Percentiles rank a stretch among this genome's conserved stretches.
Conservation (phyloP, 2,797 vertebrate genomes). For the Macropodus opercularis region DNA sequence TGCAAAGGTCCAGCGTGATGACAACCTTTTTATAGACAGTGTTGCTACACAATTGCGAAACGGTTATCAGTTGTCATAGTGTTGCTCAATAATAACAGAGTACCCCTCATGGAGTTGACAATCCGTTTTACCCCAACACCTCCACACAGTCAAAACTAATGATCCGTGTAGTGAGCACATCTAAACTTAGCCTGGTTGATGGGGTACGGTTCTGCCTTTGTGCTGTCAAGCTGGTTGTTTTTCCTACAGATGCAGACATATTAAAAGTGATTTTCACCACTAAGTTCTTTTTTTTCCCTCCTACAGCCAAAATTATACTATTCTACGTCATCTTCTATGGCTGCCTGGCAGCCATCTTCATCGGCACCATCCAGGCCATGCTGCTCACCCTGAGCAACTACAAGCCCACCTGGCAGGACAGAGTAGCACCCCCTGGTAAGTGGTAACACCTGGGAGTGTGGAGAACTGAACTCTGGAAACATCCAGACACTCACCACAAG, state of each 20-base stretch:
- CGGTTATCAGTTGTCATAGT: background rate
- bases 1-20: too few relatives aligned
- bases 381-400: constrained; percentile 91
- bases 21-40: background rate
- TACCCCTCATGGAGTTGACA: too few relatives aligned
- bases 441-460: background rate
- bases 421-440: constrained; percentile 95
- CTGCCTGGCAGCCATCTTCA: constrained; percentile 93
- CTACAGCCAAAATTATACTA: constrained; percentile 91
- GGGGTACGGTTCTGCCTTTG: too few relatives aligned
- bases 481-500: too few relatives aligned
- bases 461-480: too few relatives aligned
- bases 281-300: background rate
- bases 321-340: constrained; percentile 97
- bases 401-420: constrained; percentile 97
- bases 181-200: background rate
- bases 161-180: background rate
- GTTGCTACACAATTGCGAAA: background rate
- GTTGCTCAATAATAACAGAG: too few relatives aligned
- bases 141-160: background rate
- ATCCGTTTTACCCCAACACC: too few relatives aligned
- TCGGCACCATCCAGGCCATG: constrained; percentile 96
- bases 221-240: too few relatives aligned
- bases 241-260: too few relatives aligned
- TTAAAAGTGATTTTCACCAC: too few relatives aligned